A percentile compares a stretch with the other conserved stretches of the same genome.
Evolutionary conservation across 2,797 vertebrate genomes (phyloP).

Genomic region (Benthosema pterotum): DNA sequence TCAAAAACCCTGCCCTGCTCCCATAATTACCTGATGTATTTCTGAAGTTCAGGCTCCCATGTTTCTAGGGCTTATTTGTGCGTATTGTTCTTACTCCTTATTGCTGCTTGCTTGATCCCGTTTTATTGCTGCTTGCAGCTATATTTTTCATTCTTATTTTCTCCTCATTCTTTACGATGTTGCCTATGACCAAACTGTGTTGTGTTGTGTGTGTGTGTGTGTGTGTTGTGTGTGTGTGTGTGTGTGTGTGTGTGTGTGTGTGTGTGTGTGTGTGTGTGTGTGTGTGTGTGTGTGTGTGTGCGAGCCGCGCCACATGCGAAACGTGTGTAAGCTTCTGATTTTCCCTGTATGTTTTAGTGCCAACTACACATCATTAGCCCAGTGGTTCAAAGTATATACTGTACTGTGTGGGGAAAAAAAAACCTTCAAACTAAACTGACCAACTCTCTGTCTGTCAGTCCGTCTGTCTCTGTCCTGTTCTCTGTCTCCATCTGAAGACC

Average conservation of each 20-base stretch:
- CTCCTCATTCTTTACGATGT: too few species aligned
- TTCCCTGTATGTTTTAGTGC: slow-evolving; percentile 24
- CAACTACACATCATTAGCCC: slow-evolving; percentile 48
- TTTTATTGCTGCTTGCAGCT: too few species aligned
- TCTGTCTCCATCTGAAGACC: neutral
- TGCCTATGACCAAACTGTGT: too few species aligned
- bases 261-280: slow-evolving; percentile 5
- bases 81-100: too few species aligned
- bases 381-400: slow-evolving; percentile 53
- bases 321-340: slow-evolving; percentile 10
- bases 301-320: too few species aligned
- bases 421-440: slow-evolving; percentile 53
- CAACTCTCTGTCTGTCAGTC: slow-evolving; percentile 4
- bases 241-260: slow-evolving; percentile 17
- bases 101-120: too few species aligned
- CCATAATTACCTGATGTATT: too few species aligned
- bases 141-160: too few species aligned
- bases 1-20: too few species aligned
- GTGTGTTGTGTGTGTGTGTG: slow-evolving; percentile 1
- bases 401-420: slow-evolving; percentile 36
- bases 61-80: too few species aligned
- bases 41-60: too few species aligned
- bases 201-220: neutral
- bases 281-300: slow-evolving; percentile 19
- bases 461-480: neutral